Evolutionary conservation across 2,113 vertebrate genomes (phyloP).

Genomic region (Oryzias curvinotus): DNA sequence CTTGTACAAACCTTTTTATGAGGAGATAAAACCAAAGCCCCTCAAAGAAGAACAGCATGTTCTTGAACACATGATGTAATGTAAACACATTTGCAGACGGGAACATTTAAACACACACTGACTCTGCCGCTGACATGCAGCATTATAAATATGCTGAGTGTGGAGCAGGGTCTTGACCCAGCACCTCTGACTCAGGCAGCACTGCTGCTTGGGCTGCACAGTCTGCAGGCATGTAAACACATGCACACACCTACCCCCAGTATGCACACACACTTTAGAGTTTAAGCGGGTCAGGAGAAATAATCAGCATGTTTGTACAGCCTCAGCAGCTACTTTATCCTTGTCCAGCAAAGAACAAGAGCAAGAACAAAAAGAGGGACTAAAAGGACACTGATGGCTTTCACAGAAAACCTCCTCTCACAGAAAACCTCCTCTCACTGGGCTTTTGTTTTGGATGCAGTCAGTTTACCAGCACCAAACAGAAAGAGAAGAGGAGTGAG

Average conservation of each 20-base stretch:
- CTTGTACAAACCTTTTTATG: slow-evolving; percentile 23
- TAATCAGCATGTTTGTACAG: slow-evolving; percentile 45
- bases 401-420: slow-evolving; percentile 51
- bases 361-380: slow-evolving; percentile 23
- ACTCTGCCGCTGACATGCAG: slow-evolving; percentile 3
- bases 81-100: slow-evolving; percentile 18
- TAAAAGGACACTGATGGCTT: slow-evolving; percentile 40
- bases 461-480: slow-evolving; percentile 63
- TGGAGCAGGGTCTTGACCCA: slow-evolving; percentile 53
- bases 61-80: slow-evolving; percentile 40
- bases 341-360: slow-evolving; percentile 10
- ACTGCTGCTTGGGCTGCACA: slow-evolving; percentile 25
- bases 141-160: slow-evolving; percentile 58
- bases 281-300: slow-evolving; percentile 29
- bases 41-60: slow-evolving; percentile 26
- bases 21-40: slow-evolving; percentile 17
- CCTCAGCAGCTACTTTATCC: slow-evolving; percentile 59
- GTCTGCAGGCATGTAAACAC: slow-evolving; percentile 32
- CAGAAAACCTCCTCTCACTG: slow-evolving; percentile 47
- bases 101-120: slow-evolving; percentile 9
- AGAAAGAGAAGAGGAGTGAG: slow-evolving; percentile 46
- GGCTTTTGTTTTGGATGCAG: slow-evolving; percentile 59
- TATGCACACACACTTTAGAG: slow-evolving; percentile 7
- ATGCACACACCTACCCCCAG: neutral
- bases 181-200: slow-evolving; percentile 54